phyloP scores from a whole-genome alignment of 2,888 invertebrate species.

The Oxycera nigricornis region DNA sequence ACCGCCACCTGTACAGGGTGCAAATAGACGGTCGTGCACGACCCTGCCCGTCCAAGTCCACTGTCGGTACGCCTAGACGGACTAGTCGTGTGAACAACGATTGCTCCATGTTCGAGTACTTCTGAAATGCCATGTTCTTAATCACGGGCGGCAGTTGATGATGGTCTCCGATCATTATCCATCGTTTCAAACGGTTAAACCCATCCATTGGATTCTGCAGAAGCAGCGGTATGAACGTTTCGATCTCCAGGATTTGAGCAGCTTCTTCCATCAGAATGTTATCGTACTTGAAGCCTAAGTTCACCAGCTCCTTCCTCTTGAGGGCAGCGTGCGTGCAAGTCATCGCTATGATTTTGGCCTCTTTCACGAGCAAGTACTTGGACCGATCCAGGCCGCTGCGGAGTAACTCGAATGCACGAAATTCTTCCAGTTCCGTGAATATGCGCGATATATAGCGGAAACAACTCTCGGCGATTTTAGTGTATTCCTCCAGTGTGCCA shows the following conservation, averaged over 20 bases:
- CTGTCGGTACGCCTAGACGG: conserved; percentile 93
- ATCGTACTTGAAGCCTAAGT: conserved; percentile 95
- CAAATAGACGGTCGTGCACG: conserved; percentile 88
- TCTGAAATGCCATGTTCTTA: conserved; percentile 99
- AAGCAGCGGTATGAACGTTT: conserved; percentile 97
- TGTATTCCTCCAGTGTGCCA: conserved; percentile 77
- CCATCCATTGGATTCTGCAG: conserved; percentile 99
- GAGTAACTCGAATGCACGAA: conserved; percentile 95
- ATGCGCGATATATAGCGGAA: conserved; percentile 94
- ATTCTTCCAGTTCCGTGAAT: conserved; percentile 97
- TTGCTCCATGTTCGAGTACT: conserved; percentile 99
- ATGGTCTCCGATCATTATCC: conserved; percentile 99
- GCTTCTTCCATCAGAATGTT: conserved; percentile 99
- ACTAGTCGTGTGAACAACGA: conserved; percentile 97
- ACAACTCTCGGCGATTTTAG: conserved; percentile 90
- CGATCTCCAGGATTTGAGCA: conserved; percentile 98
- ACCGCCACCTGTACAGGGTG: conserved; percentile 94
- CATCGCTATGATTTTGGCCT: conserved; percentile 99
- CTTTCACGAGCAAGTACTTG: conserved; percentile 95
- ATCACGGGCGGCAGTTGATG: conserved; percentile 99
- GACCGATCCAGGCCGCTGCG: conserved; percentile 95
- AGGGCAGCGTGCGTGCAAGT: conserved; percentile 99
- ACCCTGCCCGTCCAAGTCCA: conserved; percentile 97
- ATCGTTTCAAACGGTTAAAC: conserved; percentile 91
- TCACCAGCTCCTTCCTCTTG: conserved; percentile 93